These are phyloP conservation scores for Acanthornis magna DNA, from an alignment of 2,797 vertebrate genomes.

Conservation along the genomic window DNA sequence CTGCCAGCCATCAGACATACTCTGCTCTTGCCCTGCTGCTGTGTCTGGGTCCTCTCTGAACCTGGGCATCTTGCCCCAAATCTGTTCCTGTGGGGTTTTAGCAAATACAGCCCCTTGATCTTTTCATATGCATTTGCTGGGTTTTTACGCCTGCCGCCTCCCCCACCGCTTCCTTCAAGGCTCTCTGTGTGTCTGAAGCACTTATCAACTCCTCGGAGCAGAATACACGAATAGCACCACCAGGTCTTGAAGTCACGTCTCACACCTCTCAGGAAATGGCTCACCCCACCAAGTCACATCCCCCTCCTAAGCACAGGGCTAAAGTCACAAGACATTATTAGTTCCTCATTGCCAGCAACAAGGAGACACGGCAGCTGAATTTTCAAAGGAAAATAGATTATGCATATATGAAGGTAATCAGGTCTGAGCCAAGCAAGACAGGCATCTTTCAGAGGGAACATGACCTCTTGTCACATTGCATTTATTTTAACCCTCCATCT, in stretches of 20 bases:
- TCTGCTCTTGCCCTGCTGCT: background rate
- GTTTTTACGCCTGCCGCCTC: background rate
- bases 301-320: slow-evolving; percentile 36
- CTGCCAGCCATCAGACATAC: background rate
- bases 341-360: background rate
- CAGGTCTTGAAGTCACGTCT: slow-evolving; percentile 52
- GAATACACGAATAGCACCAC: slow-evolving; percentile 57
- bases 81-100: slow-evolving; percentile 16
- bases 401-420: background rate
- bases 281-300: slow-evolving; percentile 33
- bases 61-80: background rate
- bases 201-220: slow-evolving; percentile 38
- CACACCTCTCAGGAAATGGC: slow-evolving; percentile 58
- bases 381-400: background rate
- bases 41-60: background rate
- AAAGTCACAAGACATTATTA: slow-evolving; percentile 15
- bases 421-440: background rate
- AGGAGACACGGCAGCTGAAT: background rate
- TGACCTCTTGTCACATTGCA: background rate
- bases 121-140: slow-evolving; percentile 43
- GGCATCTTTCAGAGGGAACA: background rate
- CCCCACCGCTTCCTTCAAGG: background rate
- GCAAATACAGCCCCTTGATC: slow-evolving; percentile 59
- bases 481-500: background rate
- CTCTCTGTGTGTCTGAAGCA: slow-evolving; percentile 34